Evolutionary conservation across 2,797 vertebrate species (phyloP).

Genomic region (Aratinga solstitialis): DNA sequence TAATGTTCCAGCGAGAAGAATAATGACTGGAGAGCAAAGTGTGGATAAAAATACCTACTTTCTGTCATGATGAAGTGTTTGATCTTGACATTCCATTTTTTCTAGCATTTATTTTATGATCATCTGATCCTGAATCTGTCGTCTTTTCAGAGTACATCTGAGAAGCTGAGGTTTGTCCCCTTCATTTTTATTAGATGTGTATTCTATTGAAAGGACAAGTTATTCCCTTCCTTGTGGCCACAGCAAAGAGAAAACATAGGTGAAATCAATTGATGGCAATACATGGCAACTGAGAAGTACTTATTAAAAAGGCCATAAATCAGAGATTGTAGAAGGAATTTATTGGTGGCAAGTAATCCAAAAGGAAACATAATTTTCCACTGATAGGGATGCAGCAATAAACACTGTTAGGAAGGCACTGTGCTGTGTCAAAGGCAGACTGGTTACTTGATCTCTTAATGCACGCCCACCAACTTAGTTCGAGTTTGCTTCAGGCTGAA

Average conservation of each 20-base stretch:
- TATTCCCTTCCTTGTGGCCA: neutral
- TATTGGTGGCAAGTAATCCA: neutral
- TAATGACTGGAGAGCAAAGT: neutral
- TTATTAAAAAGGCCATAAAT: neutral
- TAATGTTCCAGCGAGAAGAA: slow-evolving; percentile 38
- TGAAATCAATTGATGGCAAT: neutral
- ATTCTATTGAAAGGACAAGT: neutral
- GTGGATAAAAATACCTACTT: slow-evolving; percentile 8
- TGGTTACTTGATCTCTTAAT: neutral
- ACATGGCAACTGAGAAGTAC: neutral
- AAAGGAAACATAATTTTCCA: neutral
- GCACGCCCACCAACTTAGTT: neutral
- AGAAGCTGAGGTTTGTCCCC: neutral
- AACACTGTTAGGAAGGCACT: neutral
- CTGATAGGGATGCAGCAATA: neutral
- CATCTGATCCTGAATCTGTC: neutral
- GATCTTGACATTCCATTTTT: slow-evolving; percentile 13
- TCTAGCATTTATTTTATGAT: neutral
- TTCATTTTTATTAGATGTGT: neutral
- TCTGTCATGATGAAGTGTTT: slow-evolving; percentile 1
- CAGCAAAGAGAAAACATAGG: neutral
- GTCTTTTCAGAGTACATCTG: neutral
- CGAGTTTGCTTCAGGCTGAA: neutral
- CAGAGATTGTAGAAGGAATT: neutral
- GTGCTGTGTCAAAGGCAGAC: neutral